Evolutionary conservation across 1,140 invertebrate genomes (phyloP).

Genomic region (Bilobella aurantiaca): DNA sequence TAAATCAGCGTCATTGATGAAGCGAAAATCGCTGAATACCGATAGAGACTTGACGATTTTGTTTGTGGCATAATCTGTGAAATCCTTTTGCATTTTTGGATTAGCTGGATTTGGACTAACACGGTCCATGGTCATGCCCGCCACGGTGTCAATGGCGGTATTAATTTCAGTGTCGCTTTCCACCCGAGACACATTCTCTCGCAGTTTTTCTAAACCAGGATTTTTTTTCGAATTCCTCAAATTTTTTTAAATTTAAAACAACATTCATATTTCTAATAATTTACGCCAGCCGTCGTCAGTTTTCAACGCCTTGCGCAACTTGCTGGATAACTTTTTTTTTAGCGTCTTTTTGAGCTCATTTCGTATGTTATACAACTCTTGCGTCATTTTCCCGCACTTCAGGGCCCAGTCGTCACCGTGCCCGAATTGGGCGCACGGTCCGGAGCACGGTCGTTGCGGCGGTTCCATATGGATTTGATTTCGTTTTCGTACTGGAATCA

Average conservation of each 20-base stretch:
- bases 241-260: neutral
- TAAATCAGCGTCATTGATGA: neutral
- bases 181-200: neutral
- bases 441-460: constrained; percentile 8
- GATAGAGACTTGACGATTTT: neutral
- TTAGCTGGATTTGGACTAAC: neutral
- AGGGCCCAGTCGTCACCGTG: constrained; percentile 4
- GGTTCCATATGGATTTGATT: neutral
- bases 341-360: neutral
- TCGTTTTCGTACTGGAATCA: neutral
- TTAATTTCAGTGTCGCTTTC: neutral
- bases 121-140: neutral
- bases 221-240: neutral
- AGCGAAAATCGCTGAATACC: neutral
- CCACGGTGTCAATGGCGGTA: neutral
- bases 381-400: neutral
- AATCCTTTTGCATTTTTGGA: constrained; percentile 5
- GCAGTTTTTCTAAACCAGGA: neutral
- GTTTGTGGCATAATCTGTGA: neutral
- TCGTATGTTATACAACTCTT: neutral
- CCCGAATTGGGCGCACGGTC: constrained; percentile 14
- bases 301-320: neutral
- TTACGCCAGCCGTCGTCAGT: neutral
- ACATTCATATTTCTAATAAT: neutral
- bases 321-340: neutral